A percentile compares a stretch with the other conserved stretches of the same genome.
These are phyloP conservation scores for Trichechus manatus DNA, from an alignment of 2,113 vertebrate genomes.

Conservation along the genomic window DNA sequence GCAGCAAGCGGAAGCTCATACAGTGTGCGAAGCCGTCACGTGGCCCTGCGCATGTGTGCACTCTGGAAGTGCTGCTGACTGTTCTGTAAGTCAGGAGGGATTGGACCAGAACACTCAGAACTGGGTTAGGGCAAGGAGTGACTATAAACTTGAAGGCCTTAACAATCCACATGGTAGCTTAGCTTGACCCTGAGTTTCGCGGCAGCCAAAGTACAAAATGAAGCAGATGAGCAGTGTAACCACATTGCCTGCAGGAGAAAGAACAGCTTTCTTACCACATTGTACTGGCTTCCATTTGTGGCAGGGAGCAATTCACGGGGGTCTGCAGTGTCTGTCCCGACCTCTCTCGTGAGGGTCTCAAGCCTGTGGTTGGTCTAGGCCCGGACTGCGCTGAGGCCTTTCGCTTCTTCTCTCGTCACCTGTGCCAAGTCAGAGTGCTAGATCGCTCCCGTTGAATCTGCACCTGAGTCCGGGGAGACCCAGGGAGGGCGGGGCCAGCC, in stretches of 20 bases:
- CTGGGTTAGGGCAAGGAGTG: neutral
- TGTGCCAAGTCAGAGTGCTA: neutral
- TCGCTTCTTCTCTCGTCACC: neutral
- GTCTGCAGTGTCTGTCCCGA: no score
- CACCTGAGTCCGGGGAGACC: neutral
- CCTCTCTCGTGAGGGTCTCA: neutral
- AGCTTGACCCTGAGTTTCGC: neutral
- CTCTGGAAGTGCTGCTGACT: neutral
- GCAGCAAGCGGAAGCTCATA: neutral
- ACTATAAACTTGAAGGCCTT: neutral
- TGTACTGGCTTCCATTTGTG: neutral
- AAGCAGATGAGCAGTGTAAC: neutral
- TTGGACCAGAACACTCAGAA: no score
- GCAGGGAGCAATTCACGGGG: neutral
- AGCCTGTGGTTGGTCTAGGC: neutral
- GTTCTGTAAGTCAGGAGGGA: neutral
- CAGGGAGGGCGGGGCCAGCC: neutral
- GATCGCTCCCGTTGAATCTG: neutral
- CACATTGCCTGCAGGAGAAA: neutral
- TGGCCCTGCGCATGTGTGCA: neutral
- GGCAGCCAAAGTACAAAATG: neutral
- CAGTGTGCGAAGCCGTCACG: accelerated
- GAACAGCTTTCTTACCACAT: no score
- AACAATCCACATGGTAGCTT: no score
- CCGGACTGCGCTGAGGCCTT: neutral